Percentiles rank a stretch among this genome's conserved stretches.
phyloP scores from a whole-genome alignment of 2,888 invertebrate species.

The Rhamphomyia laevipes region DNA sequence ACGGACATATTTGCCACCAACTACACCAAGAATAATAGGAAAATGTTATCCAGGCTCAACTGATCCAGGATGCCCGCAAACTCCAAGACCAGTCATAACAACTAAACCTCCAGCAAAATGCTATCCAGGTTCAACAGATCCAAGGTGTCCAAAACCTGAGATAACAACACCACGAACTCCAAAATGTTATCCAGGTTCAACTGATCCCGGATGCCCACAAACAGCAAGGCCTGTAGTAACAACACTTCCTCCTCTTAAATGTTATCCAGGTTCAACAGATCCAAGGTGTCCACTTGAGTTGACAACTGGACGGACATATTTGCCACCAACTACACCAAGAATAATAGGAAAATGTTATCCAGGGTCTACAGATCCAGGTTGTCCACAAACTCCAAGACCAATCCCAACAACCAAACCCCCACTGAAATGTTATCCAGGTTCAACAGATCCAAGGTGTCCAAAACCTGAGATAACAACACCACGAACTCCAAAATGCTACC shows the following conservation, averaged over 20 bases:
- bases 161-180: constrained; percentile 14
- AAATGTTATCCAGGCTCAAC: constrained; percentile 24
- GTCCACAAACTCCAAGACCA: constrained; percentile 9
- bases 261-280: constrained; percentile 16
- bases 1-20: constrained; percentile 13
- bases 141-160: constrained; percentile 17
- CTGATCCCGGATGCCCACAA: constrained; percentile 19
- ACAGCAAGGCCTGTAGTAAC: background rate
- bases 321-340: constrained; percentile 15
- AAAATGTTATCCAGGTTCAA: constrained; percentile 21
- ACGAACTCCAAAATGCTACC: constrained; percentile 16
- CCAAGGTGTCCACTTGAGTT: constrained; percentile 22
- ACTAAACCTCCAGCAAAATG: too few species aligned
- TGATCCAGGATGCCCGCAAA: constrained; percentile 13
- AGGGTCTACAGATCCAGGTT: constrained; percentile 21
- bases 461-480: constrained; percentile 16
- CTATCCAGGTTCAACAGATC: constrained; percentile 24
- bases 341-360: constrained; percentile 21
- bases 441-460: constrained; percentile 20
- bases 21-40: constrained; percentile 16
- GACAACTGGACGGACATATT: constrained; percentile 14
- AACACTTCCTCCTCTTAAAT: constrained; percentile 12
- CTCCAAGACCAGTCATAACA: constrained; percentile 13
- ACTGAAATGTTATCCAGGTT: constrained; percentile 21
- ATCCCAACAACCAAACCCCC: constrained; percentile 19